Conservation (phyloP, 1,140 invertebrate species). For the Drosophila aff. region DNA sequence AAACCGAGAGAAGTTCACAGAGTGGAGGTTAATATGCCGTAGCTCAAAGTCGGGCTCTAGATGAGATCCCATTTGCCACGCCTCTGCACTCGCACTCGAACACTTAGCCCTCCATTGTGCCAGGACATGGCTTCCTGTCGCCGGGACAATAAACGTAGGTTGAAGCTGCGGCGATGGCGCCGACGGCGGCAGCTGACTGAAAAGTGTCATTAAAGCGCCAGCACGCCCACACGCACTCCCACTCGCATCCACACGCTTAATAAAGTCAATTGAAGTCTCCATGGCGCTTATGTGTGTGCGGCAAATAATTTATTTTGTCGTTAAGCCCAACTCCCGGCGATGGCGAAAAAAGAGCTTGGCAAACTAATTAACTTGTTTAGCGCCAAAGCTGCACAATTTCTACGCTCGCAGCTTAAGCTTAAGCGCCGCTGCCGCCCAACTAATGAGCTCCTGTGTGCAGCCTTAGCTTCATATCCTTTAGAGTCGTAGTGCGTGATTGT, state of each 20-base stretch:
- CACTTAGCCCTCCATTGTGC: constrained; percentile 17
- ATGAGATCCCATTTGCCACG: constrained; percentile 29
- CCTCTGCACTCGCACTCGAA: neutral
- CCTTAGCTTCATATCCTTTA: constrained; percentile 15
- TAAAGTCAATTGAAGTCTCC: constrained; percentile 74
- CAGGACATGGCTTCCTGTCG: constrained; percentile 8
- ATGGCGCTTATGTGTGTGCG: constrained; percentile 42
- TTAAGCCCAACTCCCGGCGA: constrained; percentile 72
- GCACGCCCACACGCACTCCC: constrained; percentile 31
- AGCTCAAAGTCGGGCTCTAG: constrained; percentile 36
- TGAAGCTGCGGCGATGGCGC: constrained; percentile 13
- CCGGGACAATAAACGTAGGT: constrained; percentile 60
- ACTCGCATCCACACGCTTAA: constrained; percentile 40
- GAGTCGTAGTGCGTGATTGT: constrained; percentile 12
- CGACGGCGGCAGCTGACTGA: constrained; percentile 43
- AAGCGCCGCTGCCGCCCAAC: constrained; percentile 60
- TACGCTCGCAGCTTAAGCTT: constrained; percentile 53
- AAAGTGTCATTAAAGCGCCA: constrained; percentile 63
- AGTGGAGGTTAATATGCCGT: constrained; percentile 36
- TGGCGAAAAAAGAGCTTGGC: constrained; percentile 31
- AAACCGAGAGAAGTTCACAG: neutral
- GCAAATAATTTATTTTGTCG: constrained; percentile 83
- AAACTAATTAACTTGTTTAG: constrained; percentile 84
- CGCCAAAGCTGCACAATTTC: constrained; percentile 64
- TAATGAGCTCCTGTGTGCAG: constrained; percentile 58